Evolutionary conservation across 2,113 vertebrate species (phyloP), one percentile per base, ranked within the genome.

Genomic region (Ameiurus melas): DNA sequence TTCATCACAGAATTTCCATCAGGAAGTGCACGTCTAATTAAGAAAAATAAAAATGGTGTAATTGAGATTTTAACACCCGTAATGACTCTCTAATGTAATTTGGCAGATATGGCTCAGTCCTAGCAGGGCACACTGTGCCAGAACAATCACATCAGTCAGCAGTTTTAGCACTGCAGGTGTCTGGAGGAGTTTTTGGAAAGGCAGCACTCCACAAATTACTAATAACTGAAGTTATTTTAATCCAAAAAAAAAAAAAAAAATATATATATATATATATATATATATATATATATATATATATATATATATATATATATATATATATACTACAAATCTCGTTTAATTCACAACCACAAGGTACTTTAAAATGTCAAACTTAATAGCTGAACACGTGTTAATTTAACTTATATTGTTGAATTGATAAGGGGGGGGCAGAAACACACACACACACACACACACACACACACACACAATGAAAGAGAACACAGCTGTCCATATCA

Each of bases 71-170:
- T 47, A 78, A 78, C 55, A 62, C 30, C 53, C 33, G 33, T 43
- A 78, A 86, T 43, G 58, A n/a, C 84, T 86, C 85, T 86, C 73
- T 78, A 55, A 62, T 86, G 71, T 47, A 78, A 60, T 30, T 75
- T 58, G 53, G 39, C 55, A 86, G 47, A 39, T 10, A 39, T 22
- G 12, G 55, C 57, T 82, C 57, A 22, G 80, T 60, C 80, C 80
- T 82, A 82, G 80, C 80, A 82, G 80, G 80, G 39, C 80, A 39
- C 12, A 7, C 51, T 85, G 84, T 85, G 84, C 53, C 84, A 77
- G 84, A 77, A 39, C 84, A 85, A 77, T 77, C 71, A 85, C 33
- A 85, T 75, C 84, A 77, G 70, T 60, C 84, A 57, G 71, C 84
- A 47, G 33, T 75, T 75, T 75, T 27, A 25, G 36, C 70, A 60